Base-by-base conservation (phyloP, 2,888 invertebrate genomes). In the Amphiduros pacificus region DNA sequence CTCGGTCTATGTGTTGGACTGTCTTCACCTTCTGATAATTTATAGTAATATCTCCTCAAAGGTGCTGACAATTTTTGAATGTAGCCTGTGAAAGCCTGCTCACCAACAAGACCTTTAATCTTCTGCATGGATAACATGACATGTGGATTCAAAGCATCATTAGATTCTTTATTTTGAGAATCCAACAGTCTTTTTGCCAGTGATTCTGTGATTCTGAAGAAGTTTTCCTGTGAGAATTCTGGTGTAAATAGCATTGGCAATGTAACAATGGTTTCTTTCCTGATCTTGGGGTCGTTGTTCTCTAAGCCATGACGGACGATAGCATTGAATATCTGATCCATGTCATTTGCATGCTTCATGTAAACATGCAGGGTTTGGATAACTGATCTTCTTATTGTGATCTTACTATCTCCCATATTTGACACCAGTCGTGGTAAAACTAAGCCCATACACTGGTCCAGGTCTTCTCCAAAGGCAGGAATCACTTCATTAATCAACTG, bases 281-380 rank as follows among this genome's bases (percentile, higher is more conserved):
- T 70, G 11, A 82, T 75, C 32, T 72, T 67, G 17, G 73, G 62
- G 60, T 81, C 81, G 31, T 73, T 71, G 63, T 77, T 76, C 65
- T 83, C 80, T 22, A 85, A 63, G 22, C 84, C 85, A 68, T 77
- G 76, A 24, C 74, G 67, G 17, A 83, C 78, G 55, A 83, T 74
- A 50, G 76, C 76, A 55, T 78, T 77, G 48, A 85, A 70, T 52
- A 84, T 71, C 5, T 74, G 67, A 51, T 82, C 80, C 2, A 84
- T 71, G 64, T 84, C 82, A 51, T 76, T 71, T 2, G 84, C 83
- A 62, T 79, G 71, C 63, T 80, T 81, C 78, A 83, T 80, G 70
- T 84, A 85, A 1, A 78, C 77, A 69, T 82, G 82, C 17, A 86
- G 73, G 0, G 83, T 79, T 64, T 84, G 83, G 6, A 84, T 77